phyloP scores from a whole-genome alignment of 1,140 invertebrate genomes.

The Notospermus geniculatus region DNA sequence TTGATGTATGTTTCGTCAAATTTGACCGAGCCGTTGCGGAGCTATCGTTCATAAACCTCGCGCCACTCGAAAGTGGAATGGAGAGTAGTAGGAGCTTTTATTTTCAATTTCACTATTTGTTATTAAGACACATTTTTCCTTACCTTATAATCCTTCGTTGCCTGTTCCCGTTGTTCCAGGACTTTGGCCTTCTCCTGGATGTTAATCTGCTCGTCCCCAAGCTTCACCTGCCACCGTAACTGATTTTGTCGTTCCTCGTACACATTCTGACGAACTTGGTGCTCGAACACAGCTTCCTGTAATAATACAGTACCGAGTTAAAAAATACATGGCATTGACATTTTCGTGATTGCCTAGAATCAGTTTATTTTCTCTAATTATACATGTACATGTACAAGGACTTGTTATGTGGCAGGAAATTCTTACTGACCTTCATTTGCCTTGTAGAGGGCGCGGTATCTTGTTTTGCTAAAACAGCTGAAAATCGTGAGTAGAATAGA shows the following conservation, averaged over 20 bases:
- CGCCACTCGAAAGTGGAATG: too few species aligned
- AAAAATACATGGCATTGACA: too few species aligned
- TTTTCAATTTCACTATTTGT: too few species aligned
- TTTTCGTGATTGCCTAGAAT: not conserved
- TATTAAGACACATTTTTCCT: too few species aligned
- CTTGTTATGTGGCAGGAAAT: not conserved
- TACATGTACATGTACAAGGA: not conserved
- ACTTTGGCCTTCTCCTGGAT: slow-evolving; percentile 33
- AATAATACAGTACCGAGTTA: not conserved
- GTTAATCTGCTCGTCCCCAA: slow-evolving; percentile 49
- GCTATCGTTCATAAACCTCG: too few species aligned
- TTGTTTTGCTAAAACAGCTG: slow-evolving; percentile 34
- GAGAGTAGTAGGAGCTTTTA: too few species aligned
- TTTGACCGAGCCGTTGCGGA: too few species aligned
- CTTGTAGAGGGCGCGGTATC: slow-evolving; percentile 29
- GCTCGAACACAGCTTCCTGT: slow-evolving; percentile 51
- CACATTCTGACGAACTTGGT: slow-evolving; percentile 47
- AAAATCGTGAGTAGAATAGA: too few species aligned
- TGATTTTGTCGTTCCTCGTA: slow-evolving; percentile 56
- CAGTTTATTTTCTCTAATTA: not conserved
- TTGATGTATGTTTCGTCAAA: too few species aligned
- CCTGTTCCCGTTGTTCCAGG: slow-evolving; percentile 35
- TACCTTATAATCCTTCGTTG: slow-evolving; percentile 49
- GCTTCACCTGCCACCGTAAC: slow-evolving; percentile 53
- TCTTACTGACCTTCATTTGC: slow-evolving; percentile 43